Base-by-base conservation (phyloP, 2,113 vertebrate species). In the Pseudorectes ferrugineus region DNA sequence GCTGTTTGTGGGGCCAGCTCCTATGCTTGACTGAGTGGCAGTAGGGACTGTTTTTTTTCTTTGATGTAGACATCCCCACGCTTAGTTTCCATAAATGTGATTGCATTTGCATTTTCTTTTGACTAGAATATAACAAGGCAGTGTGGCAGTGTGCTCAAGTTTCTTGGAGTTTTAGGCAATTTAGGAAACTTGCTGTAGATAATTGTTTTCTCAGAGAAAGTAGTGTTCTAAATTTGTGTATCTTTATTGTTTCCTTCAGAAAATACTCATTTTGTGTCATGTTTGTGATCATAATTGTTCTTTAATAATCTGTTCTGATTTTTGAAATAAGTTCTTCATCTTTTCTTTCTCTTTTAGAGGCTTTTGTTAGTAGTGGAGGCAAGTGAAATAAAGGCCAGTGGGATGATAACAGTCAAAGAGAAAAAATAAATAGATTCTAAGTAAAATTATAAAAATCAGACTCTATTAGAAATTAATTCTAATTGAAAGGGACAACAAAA, bases 31-130 rank as follows among this genome's bases (percentile, higher is more conserved):
- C 74, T 76, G 67, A 73, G 29, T 52, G 75, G 72, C 74, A 78
- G 18, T 58, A 74, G 46, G 45, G 59, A 43, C 17, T 79, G 33
- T 83, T 74, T 79, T 85, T 17, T 85, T 17, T 23, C 58, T 87
- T 94, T 91, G 42, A 45, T 85, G 46, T 42, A 91, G 91, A 75
- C 74, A 58, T 70, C 67, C 61, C 65, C 48, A 55, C 0, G 0
- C 67, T 85, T 67, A 59, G 46, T 77, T 94, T 88, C 78, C 85
- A 71, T 88, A 81, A 90, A 51, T 85, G 58, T 70, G 54, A 46
- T 82, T 89, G 59, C 67, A 85, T 96, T 95, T 96, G 75, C 78
- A 66, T 95, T 95, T 96, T 73, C 54, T 85, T 85, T 74, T 83
- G 46, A 74, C 71, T 85, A 38, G 29, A 73, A 46, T 29, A 66